Base-by-base conservation (phyloP, 2,113 vertebrate genomes). In the Speoplatyrhinus poulsoni region DNA sequence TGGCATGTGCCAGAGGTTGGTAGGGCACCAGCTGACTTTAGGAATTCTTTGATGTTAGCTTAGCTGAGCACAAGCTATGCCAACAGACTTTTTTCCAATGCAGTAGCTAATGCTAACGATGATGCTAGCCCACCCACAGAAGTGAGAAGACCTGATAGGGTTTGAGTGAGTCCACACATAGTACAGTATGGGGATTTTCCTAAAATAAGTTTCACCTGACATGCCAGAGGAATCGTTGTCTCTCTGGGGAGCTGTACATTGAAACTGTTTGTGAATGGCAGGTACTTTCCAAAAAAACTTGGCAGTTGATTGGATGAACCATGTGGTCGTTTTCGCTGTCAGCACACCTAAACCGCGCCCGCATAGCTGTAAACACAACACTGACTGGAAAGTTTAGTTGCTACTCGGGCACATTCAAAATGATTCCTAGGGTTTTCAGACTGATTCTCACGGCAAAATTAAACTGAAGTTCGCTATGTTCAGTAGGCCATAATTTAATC, bases 11-110 rank as follows among this genome's bases (percentile, higher is more conserved):
- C 85, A 84, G 46, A 9, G 50, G 73, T 79, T 55, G 73, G 69
- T 72, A 10, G 33, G 11, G 32, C 69, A 76, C 78, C 80, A 77
- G 82, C 82, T 86, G 84, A 87, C 84, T 88, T 69, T 86, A 70
- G 60, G 68, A 83, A 61, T 60, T 59, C 73, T 83, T 76, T 83
- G 79, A 85, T 76, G 81, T 75, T 33, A 55, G 69, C 58, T 19
- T 56, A 26, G 68, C 61, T 3, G 26, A 69, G 69, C 70, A 3
- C 41, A 73, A 2, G 3, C 69, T 33, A 52, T 13, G 62, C 52
- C 57, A 7, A 48, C 1, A 5, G 41, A 47, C 41, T 65, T 50
- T 36, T 67, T 36, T 66, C 72, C 47, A 67, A 73, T 26, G 62
- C 33, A 46, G 47, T 3, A 17, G 65, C 41, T 47, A 58, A 58